Percentiles rank a stretch among this genome's conserved stretches.
Conservation (phyloP, 2,797 vertebrate species). For the Semaprochilodus insignis region DNA sequence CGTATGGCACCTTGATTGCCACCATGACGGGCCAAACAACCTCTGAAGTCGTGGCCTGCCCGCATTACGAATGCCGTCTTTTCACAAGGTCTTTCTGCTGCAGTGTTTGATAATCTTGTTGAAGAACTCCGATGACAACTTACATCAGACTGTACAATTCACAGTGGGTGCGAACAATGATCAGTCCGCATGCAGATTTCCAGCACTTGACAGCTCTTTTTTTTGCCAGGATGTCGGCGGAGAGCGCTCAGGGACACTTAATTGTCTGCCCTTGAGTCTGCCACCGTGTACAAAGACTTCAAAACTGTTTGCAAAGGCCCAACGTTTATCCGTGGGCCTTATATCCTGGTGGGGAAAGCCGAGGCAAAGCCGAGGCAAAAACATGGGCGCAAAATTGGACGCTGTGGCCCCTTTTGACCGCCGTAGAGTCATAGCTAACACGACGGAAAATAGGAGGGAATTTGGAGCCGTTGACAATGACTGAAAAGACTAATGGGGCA, state of each 20-base stretch:
- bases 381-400: conserved; percentile 2
- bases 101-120: conserved; percentile 7
- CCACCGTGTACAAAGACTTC: background rate
- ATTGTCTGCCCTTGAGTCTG: background rate
- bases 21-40: background rate
- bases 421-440: background rate
- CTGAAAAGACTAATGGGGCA: conserved; percentile 25
- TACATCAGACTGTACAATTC: conserved; percentile 30
- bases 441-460: conserved; percentile 14
- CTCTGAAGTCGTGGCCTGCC: background rate
- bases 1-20: too few species aligned
- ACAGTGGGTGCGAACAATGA: background rate
- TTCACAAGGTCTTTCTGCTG: background rate
- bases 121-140: conserved; percentile 4
- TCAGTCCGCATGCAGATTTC: background rate
- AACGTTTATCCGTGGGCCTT: background rate
- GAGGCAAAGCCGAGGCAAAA: background rate
- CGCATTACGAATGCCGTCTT: background rate
- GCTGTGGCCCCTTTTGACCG: background rate
- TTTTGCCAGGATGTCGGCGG: background rate
- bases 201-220: background rate
- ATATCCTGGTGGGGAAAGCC: background rate
- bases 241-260: conserved; percentile 2
- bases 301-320: background rate
- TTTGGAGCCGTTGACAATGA: conserved; percentile 6